Conservation (phyloP, 2,113 vertebrate genomes). For the Podocnemis expansa region DNA sequence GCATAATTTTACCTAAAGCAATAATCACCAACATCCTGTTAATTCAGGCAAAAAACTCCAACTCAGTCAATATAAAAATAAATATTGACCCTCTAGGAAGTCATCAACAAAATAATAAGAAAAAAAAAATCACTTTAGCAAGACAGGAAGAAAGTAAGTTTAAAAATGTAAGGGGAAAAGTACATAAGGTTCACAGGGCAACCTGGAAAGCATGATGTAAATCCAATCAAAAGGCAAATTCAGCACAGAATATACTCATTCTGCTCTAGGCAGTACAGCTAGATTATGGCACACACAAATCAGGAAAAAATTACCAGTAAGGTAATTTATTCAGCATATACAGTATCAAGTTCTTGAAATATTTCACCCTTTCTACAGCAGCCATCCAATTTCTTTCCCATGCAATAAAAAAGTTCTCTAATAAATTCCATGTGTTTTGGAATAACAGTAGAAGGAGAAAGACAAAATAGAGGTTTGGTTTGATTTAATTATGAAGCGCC, state of each 20-base stretch:
- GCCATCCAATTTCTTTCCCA: neutral
- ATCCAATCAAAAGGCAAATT: neutral
- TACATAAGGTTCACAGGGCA: accelerated
- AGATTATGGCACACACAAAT: neutral
- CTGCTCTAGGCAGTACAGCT: neutral
- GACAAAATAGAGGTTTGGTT: accelerated
- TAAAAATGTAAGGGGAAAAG: neutral
- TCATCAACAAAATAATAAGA: neutral
- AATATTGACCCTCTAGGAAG: neutral
- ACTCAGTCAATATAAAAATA: neutral
- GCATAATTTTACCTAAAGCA: neutral
- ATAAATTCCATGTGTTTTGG: neutral
- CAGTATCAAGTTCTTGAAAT: neutral
- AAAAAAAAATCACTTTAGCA: neutral
- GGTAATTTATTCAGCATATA: neutral
- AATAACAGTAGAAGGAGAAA: neutral
- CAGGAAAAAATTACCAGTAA: neutral
- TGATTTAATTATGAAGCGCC: neutral
- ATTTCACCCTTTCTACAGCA: neutral
- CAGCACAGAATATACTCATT: neutral
- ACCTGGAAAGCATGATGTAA: neutral
- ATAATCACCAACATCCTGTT: neutral
- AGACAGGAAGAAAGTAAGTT: neutral
- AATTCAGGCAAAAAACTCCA: neutral
- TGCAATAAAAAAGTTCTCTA: neutral